Percentiles rank a stretch among this genome's conserved stretches.
These are phyloP conservation scores for Calameuta idolon DNA, from an alignment of 2,888 invertebrate species.

Conservation along the genomic window DNA sequence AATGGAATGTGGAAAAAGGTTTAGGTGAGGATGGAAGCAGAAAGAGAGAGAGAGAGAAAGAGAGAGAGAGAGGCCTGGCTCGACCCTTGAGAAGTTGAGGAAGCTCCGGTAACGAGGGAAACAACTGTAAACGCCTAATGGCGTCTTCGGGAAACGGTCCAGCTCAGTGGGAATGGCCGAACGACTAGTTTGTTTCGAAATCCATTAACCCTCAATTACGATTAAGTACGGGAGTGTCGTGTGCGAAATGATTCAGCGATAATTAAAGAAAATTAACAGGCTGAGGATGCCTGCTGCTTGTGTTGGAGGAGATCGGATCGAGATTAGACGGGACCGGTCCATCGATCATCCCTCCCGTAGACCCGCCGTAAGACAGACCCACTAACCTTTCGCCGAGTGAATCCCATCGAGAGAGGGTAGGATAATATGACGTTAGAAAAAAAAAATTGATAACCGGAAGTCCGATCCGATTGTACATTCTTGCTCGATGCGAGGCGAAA, in stretches of 20 bases:
- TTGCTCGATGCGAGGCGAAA: background rate
- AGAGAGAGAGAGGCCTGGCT: background rate
- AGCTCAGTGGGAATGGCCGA: background rate
- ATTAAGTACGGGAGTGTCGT: conserved; percentile 25
- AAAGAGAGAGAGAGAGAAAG: too few species aligned
- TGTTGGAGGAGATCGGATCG: background rate
- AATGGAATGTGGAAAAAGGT: background rate
- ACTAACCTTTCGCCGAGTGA: background rate
- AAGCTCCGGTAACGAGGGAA: conserved; percentile 21
- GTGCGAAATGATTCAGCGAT: conserved; percentile 20
- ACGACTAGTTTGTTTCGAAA: conserved; percentile 27
- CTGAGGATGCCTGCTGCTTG: background rate
- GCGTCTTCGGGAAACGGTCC: background rate
- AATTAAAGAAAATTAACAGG: conserved; percentile 23
- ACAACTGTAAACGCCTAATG: conserved; percentile 30
- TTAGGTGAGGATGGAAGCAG: background rate
- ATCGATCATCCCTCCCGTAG: background rate
- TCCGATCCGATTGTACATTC: background rate
- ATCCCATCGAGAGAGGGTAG: background rate
- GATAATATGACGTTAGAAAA: background rate
- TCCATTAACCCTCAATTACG: conserved; percentile 38
- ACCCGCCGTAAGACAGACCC: background rate
- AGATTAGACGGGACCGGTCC: background rate
- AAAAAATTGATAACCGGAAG: background rate
- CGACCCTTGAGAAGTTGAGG: background rate